Evolutionary conservation across 64 coral and sea anemone genomes (phyloP), one percentile per base, ranked within the genome.

Genomic region (Actinia equina): DNA sequence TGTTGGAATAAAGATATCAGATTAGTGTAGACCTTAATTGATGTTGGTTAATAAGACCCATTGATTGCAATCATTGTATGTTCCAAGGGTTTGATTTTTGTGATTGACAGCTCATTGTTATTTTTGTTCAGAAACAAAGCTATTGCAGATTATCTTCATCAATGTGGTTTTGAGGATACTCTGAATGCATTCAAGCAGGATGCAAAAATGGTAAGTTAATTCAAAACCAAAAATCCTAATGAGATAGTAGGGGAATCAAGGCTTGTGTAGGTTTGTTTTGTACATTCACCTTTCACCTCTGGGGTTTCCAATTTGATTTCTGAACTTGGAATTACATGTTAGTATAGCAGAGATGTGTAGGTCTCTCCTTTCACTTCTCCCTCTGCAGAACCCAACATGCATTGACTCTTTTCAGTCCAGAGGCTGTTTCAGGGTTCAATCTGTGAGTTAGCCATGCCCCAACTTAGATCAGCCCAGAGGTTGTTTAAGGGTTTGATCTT

Each of bases 141-240:
- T 22, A 99, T 99, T 83, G 97, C 97, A 22, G 97, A 99, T 79
- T 99, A 99, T 87, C 91, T 99, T 17, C 94, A 93, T 80, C 90
- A 94, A 54, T 95, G 90, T 63, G 97, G 97, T 80, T 99, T 95
- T 63, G 93, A 95, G 80, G 91, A 95, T 71, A 92, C 97, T n/a
- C 89, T 99, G 15, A 95, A 95, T 91, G 93, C 97, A 61, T 99
- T 99, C 84, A 95, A 95, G 77, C 91, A 93, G 67, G 97, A 99
- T 95, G 97, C 97, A 52, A 93, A 89, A 83, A 88, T 99, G 91
- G 97, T 99, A 59, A 85, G 95, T 77, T 52, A 45, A n/a, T 20
- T 45, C 49, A 81, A 10, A 65, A 65, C 15, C 2, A 19, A n/a
- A 77, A 77, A 26, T 6, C 4, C 4, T 49, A 77, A 10, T 9